Evolutionary conservation across 2,888 invertebrate species (phyloP).

Genomic region (Allygus modestus): DNA sequence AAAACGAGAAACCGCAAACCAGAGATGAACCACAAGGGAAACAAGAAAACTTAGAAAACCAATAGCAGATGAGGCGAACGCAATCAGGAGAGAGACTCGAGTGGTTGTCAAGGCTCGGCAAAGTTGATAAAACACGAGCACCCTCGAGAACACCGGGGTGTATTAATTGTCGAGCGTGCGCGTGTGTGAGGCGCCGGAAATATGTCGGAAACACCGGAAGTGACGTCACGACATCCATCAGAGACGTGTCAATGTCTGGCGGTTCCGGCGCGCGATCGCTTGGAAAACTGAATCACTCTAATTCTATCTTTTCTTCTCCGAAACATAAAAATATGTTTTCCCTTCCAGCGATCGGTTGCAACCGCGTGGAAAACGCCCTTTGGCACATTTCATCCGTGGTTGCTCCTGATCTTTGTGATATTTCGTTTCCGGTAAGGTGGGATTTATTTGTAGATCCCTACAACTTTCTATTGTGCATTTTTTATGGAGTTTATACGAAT

Average conservation of each 20-base stretch:
- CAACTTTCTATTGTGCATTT: neutral
- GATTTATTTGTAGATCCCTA: neutral
- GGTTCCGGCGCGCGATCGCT: constrained; percentile 55
- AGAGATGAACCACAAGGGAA: neutral
- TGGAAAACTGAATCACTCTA: constrained; percentile 61
- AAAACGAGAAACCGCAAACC: constrained; percentile 18
- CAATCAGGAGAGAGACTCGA: constrained; percentile 2
- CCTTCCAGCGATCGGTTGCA: neutral
- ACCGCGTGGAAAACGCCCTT: constrained; percentile 27
- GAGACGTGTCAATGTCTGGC: constrained; percentile 54
- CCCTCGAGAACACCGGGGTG: constrained; percentile 30
- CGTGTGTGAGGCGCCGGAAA: constrained; percentile 47
- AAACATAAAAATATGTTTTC: constrained; percentile 55
- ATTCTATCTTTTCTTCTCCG: constrained; percentile 22
- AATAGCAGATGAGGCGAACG: constrained; percentile 46
- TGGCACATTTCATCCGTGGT: constrained; percentile 31
- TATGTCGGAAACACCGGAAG: constrained; percentile 10
- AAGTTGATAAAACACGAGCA: constrained; percentile 52
- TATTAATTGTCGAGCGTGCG: constrained; percentile 53
- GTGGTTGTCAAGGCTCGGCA: constrained; percentile 45
- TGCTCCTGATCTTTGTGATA: constrained; percentile 2
- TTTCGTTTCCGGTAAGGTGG: neutral
- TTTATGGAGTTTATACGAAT: neutral
- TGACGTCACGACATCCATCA: constrained; percentile 58
- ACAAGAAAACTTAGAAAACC: constrained; percentile 7